These are phyloP conservation scores for Cyclura pinguis DNA, from an alignment of 2,797 vertebrate genomes.

Conservation along the genomic window DNA sequence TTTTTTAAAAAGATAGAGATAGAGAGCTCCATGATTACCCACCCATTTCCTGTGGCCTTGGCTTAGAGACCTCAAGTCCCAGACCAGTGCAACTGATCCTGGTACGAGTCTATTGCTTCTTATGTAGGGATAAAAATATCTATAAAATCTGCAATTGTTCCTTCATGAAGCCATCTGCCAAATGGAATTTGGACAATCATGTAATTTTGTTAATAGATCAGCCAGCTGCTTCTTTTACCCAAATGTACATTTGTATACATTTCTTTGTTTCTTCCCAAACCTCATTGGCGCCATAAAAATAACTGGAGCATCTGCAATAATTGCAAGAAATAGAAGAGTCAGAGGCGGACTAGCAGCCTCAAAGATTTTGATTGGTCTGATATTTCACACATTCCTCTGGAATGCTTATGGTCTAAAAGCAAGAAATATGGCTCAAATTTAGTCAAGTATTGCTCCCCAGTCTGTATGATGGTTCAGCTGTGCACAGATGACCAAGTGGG, in stretches of 20 bases:
- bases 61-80: not conserved
- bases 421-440: not conserved
- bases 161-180: not conserved
- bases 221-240: not conserved
- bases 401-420: not conserved
- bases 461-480: too few species aligned
- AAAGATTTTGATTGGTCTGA: not conserved
- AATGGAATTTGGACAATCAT: constrained; percentile 4
- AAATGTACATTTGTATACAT: not conserved
- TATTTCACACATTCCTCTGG: not conserved
- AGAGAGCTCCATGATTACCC: not conserved
- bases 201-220: constrained; percentile 19
- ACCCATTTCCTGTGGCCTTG: not conserved
- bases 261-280: not conserved
- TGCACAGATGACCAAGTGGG: not conserved
- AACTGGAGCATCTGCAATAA: not conserved
- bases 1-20: not conserved
- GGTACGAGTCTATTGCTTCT: not conserved
- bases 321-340: not conserved
- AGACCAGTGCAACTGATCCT: not conserved
- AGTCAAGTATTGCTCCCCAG: too few species aligned
- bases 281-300: constrained; percentile 2
- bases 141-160: not conserved
- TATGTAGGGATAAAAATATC: not conserved
- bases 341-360: not conserved